These are phyloP conservation scores for Amblyopsis hoosieri DNA, from an alignment of 2,797 vertebrate species.

Conservation along the genomic window DNA sequence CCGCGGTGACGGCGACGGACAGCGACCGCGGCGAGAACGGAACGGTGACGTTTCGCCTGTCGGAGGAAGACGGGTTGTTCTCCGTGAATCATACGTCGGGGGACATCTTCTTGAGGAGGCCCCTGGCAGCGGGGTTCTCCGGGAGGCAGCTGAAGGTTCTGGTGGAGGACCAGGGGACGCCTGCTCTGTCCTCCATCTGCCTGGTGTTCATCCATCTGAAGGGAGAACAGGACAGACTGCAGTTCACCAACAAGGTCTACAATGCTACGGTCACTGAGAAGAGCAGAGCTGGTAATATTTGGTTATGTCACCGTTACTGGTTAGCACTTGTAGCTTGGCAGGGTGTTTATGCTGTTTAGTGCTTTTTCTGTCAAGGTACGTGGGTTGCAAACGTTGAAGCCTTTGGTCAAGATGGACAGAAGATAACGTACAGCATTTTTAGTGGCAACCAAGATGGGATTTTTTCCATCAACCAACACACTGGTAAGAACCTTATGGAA, in stretches of 20 bases:
- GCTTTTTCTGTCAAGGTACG: constrained; percentile 73
- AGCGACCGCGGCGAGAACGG: constrained; percentile 85
- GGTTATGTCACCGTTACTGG: background rate
- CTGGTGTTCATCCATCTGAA: constrained; percentile 83
- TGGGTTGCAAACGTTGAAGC: constrained; percentile 84
- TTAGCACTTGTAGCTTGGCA: background rate
- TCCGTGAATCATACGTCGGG: constrained; percentile 78
- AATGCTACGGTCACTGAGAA: constrained; percentile 83
- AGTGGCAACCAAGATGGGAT: constrained; percentile 79
- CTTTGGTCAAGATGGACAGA: constrained; percentile 63
- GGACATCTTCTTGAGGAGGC: constrained; percentile 78
- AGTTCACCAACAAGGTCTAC: constrained; percentile 81
- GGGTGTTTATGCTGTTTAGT: constrained; percentile 6
- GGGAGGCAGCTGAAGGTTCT: constrained; percentile 76
- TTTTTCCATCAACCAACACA: constrained; percentile 81
- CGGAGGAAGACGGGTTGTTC: constrained; percentile 75
- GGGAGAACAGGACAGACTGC: constrained; percentile 74
- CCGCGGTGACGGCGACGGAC: constrained; percentile 78
- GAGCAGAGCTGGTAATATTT: constrained; percentile 79
- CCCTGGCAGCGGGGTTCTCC: constrained; percentile 69
- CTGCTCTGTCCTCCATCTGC: constrained; percentile 79
- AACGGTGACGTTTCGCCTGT: constrained; percentile 76
- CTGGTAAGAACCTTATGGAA: constrained; percentile 74
- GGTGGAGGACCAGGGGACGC: constrained; percentile 81
- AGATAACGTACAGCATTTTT: constrained; percentile 83